phyloP scores from a whole-genome alignment of 1,140 invertebrate genomes.

The Bemisia tabaci region DNA sequence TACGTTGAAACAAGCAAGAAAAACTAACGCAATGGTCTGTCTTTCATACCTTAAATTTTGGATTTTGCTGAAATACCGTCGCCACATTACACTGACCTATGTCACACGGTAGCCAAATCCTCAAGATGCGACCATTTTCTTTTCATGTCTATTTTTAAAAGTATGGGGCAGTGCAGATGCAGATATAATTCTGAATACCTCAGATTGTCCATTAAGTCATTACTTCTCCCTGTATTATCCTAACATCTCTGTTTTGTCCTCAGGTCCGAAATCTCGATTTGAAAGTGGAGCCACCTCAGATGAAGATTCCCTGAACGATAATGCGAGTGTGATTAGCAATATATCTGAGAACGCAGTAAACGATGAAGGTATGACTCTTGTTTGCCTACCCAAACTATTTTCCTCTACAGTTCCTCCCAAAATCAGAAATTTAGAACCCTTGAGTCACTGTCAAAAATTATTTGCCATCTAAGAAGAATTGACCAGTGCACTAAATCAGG shows the following conservation, averaged over 20 bases:
- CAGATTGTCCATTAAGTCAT: not conserved
- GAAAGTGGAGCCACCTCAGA: slow-evolving; percentile 35
- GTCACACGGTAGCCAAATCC: not conserved
- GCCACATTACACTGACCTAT: no score
- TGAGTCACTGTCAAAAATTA: no score
- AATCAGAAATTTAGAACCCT: no score
- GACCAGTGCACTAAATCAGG: no score
- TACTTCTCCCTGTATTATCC: not conserved
- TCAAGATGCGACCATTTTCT: not conserved
- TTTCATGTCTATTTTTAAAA: not conserved
- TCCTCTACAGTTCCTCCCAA: no score
- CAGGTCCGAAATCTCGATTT: not conserved
- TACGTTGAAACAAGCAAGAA: not conserved
- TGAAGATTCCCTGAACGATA: slow-evolving; percentile 54
- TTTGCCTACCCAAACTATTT: slow-evolving; percentile 1
- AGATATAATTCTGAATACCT: not conserved
- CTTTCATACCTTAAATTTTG: no score
- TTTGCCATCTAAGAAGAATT: no score
- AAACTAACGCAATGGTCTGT: not conserved
- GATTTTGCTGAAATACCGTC: no score
- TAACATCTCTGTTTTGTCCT: not conserved
- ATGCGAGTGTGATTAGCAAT: slow-evolving; percentile 49
- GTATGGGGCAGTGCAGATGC: no score
- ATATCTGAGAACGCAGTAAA: slow-evolving; percentile 46
- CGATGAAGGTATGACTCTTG: slow-evolving; percentile 35